phyloP scores from a whole-genome alignment of 2,888 invertebrate species.

The Idaea aversata region DNA sequence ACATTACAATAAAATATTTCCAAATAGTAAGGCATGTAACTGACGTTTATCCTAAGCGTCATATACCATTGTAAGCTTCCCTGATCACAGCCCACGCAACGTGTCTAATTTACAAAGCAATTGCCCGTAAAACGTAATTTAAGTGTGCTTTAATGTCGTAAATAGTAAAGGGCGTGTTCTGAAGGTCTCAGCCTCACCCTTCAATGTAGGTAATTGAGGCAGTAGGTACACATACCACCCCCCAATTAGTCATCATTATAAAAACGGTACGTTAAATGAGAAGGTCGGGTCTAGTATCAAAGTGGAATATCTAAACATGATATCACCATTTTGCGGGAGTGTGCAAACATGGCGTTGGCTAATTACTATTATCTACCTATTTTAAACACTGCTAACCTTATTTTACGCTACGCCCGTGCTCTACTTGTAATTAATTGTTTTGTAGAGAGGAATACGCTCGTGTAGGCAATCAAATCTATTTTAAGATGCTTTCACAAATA shows the following conservation, averaged over 20 bases:
- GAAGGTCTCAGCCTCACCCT: conserved; percentile 43
- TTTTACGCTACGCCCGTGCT: no score
- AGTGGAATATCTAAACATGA: not conserved
- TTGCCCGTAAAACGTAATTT: not conserved
- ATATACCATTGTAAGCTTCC: conserved; percentile 7
- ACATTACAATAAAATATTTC: not conserved
- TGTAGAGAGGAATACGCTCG: no score
- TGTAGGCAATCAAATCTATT: no score
- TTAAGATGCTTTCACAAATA: no score
- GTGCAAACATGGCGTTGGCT: no score
- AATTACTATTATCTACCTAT: no score
- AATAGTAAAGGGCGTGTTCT: conserved; percentile 24
- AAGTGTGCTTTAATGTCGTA: conserved; percentile 15
- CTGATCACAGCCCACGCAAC: not conserved
- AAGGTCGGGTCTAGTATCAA: not conserved
- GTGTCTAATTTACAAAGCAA: conserved; percentile 1
- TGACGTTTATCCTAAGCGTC: not conserved
- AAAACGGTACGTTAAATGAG: conserved; percentile 22
- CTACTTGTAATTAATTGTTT: no score
- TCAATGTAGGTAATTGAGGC: conserved; percentile 36
- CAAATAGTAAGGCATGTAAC: not conserved
- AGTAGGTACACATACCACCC: conserved; percentile 28
- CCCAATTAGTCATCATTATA: conserved; percentile 46
- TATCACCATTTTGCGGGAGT: not conserved
- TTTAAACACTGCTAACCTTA: no score